Evolutionary conservation across 2,888 invertebrate species (phyloP).

Genomic region (Catocala fraxini): DNA sequence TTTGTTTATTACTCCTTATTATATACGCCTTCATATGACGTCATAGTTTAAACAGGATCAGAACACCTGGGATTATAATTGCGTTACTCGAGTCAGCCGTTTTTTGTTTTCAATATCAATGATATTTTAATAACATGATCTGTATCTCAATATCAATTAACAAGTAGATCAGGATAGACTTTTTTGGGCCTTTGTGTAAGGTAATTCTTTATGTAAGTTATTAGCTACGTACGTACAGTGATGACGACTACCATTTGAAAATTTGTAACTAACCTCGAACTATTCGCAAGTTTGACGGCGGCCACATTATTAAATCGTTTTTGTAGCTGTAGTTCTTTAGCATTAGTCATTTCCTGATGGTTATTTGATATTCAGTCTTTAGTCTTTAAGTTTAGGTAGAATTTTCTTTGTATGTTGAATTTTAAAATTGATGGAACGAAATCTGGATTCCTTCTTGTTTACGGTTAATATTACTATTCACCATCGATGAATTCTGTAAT

Average conservation of each 20-base stretch:
- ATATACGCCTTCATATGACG: background rate
- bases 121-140: slow-evolving; percentile 41
- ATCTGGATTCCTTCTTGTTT: slow-evolving; percentile 20
- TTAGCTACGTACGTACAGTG: slow-evolving; percentile 45
- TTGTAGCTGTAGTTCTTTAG: slow-evolving; percentile 52
- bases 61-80: slow-evolving; percentile 1
- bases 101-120: slow-evolving; percentile 17
- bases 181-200: slow-evolving; percentile 16
- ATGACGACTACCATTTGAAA: slow-evolving; percentile 51
- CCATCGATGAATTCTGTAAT: slow-evolving; percentile 18
- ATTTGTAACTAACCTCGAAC: slow-evolving; percentile 48
- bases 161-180: slow-evolving; percentile 25
- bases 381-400: background rate
- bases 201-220: slow-evolving; percentile 37
- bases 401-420: background rate
- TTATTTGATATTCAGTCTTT: slow-evolving; percentile 6
- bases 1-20: no score
- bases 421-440: slow-evolving; percentile 14
- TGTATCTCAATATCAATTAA: slow-evolving; percentile 34
- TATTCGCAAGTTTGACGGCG: slow-evolving; percentile 49
- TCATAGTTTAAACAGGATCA: background rate
- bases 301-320: slow-evolving; percentile 76
- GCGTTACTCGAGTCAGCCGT: background rate
- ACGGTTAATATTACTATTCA: slow-evolving; percentile 29
- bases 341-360: background rate